Conservation (phyloP, 2,888 invertebrate species). For the Pinctada fucata region DNA sequence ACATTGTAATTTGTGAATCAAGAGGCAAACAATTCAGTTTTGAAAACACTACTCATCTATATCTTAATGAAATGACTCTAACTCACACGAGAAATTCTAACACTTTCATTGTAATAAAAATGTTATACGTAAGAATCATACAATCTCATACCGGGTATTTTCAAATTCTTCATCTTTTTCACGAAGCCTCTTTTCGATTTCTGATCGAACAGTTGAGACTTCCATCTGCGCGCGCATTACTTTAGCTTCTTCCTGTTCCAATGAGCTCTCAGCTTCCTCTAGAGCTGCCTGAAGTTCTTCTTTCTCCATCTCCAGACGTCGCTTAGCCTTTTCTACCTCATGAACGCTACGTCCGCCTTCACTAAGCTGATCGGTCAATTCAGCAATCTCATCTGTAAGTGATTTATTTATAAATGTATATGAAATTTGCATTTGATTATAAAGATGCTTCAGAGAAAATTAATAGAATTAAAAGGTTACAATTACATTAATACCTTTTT, state of each 20-base stretch:
- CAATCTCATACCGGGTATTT: constrained; percentile 84
- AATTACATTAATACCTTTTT: neutral
- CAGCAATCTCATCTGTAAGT: constrained; percentile 94
- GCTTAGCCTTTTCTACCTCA: constrained; percentile 99
- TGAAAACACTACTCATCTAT: no score
- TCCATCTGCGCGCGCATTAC: constrained; percentile 93
- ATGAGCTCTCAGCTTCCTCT: constrained; percentile 98
- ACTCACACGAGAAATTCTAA: no score
- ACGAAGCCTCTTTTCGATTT: constrained; percentile 99
- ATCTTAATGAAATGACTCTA: no score
- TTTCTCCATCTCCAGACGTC: constrained; percentile 99
- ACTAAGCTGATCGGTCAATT: constrained; percentile 98
- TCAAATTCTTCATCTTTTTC: constrained; percentile 99
- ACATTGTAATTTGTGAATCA: no score
- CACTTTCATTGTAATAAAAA: no score
- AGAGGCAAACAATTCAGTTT: no score
- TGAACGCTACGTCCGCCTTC: constrained; percentile 99
- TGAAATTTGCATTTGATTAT: neutral
- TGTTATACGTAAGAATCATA: no score
- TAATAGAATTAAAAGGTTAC: neutral
- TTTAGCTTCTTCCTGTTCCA: constrained; percentile 99
- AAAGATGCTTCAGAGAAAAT: no score
- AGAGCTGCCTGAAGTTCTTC: constrained; percentile 99
- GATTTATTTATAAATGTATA: neutral
- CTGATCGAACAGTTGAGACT: constrained; percentile 98